Percentiles rank a stretch among this genome's conserved stretches.
Evolutionary conservation across 1,140 invertebrate species (phyloP).

Genomic region (Batillaria attramentaria): DNA sequence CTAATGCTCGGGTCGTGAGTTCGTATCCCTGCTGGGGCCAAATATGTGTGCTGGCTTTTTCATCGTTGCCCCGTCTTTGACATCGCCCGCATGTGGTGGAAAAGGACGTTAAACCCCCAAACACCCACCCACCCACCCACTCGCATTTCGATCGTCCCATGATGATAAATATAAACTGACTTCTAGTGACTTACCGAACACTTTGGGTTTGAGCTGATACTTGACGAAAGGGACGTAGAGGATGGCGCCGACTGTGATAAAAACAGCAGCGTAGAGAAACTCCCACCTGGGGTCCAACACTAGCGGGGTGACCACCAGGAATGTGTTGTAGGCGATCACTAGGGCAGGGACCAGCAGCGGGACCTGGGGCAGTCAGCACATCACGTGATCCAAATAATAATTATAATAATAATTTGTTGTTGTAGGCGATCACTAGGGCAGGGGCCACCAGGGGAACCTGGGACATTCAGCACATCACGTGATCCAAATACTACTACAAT

Average conservation of each 20-base stretch:
- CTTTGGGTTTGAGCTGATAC: background rate
- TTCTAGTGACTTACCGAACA: background rate
- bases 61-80: no score
- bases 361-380: background rate
- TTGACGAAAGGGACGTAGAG: conserved; percentile 1
- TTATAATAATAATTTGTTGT: background rate
- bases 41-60: no score
- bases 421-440: no score
- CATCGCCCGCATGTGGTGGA: no score
- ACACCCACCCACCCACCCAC: no score
- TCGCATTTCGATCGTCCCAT: background rate
- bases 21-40: no score
- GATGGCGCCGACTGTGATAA: background rate
- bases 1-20: no score
- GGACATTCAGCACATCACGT: no score
- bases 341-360: background rate
- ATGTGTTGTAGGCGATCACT: background rate
- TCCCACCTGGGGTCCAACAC: background rate
- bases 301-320: background rate
- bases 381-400: background rate
- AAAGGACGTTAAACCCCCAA: no score
- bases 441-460: no score
- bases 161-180: background rate
- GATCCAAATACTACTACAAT: no score
- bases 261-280: background rate